These are phyloP conservation scores for Lynx canadensis DNA, from an alignment of 2,113 vertebrate species.

Conservation along the genomic window DNA sequence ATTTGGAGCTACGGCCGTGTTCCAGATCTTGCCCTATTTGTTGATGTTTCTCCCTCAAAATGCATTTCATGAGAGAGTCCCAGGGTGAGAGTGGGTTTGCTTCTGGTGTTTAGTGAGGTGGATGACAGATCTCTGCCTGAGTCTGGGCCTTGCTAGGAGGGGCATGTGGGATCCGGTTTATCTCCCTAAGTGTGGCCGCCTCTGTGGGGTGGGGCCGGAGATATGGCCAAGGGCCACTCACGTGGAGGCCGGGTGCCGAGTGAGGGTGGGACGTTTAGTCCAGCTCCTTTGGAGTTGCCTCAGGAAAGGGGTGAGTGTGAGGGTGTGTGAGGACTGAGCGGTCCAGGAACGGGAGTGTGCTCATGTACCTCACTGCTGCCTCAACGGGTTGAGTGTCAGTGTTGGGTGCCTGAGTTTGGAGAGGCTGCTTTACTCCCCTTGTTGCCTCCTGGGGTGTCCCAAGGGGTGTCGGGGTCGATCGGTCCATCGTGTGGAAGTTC, in stretches of 20 bases:
- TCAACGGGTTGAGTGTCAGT: neutral
- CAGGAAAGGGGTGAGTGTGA: neutral
- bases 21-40: neutral
- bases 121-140: neutral
- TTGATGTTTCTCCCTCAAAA: neutral
- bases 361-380: neutral
- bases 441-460: neutral
- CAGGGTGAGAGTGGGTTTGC: neutral
- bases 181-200: neutral
- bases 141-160: neutral
- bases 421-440: neutral
- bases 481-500: accelerated
- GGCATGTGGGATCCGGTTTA: neutral
- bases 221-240: neutral
- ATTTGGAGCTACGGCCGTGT: neutral
- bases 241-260: neutral
- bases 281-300: neutral
- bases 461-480: neutral
- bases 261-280: neutral
- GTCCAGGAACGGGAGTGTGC: accelerated
- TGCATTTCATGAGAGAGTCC: neutral
- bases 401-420: neutral
- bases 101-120: neutral
- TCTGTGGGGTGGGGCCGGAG: neutral
- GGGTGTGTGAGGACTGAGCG: neutral